These are phyloP conservation scores for Pristis pectinata DNA, from an alignment of 2,797 vertebrate species.

Conservation along the genomic window DNA sequence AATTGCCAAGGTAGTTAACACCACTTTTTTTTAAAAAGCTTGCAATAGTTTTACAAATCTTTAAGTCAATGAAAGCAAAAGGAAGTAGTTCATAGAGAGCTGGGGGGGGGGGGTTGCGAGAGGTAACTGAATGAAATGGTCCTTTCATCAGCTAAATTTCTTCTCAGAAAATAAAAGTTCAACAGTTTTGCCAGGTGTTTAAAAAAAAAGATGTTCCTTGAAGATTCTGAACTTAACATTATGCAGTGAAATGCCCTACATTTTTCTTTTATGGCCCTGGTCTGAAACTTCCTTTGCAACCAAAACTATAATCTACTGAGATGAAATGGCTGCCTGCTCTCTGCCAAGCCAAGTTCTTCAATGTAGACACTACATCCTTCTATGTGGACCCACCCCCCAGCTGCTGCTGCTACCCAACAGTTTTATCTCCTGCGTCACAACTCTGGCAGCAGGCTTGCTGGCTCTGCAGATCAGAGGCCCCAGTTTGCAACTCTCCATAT, in stretches of 20 bases:
- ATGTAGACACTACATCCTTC: slow-evolving; percentile 79
- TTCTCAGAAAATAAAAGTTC: not conserved
- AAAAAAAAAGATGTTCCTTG: not conserved
- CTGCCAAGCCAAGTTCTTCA: slow-evolving; percentile 69
- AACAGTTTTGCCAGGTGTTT: not conserved
- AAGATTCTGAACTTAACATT: not conserved
- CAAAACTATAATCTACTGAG: slow-evolving; percentile 49
- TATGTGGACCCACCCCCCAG: slow-evolving; percentile 78
- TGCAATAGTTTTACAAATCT: slow-evolving; percentile 16
- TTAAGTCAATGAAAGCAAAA: slow-evolving; percentile 15
- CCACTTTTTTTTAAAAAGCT: not conserved
- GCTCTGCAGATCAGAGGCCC: slow-evolving; percentile 74
- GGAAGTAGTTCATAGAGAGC: not conserved
- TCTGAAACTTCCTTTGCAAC: slow-evolving; percentile 11
- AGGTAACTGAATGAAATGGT: not conserved
- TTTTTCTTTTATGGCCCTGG: slow-evolving; percentile 1
- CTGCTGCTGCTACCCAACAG: slow-evolving; percentile 80
- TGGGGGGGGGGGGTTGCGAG: not conserved
- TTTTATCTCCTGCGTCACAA: slow-evolving; percentile 96
- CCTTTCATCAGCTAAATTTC: slow-evolving; percentile 4
- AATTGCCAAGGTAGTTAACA: not conserved
- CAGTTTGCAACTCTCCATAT: slow-evolving; percentile 69
- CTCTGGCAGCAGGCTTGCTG: slow-evolving; percentile 79
- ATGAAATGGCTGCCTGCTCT: slow-evolving; percentile 68
- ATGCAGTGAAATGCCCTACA: slow-evolving; percentile 1